Base-by-base conservation (phyloP, 2,113 vertebrate genomes). In the Pseudonaja textilis region DNA sequence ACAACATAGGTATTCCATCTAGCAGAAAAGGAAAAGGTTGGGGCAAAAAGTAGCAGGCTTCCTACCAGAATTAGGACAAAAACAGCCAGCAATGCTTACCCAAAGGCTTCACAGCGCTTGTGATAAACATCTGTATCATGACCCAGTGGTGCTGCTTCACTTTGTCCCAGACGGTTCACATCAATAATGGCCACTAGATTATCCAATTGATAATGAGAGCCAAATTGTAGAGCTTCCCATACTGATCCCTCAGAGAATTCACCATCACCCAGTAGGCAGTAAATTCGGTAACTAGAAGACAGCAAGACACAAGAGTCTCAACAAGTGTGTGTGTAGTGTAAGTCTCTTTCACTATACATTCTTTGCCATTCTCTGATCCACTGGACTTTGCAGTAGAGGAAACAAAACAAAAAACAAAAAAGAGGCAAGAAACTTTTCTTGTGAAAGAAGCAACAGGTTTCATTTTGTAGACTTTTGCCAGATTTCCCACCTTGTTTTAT, bases 211-310 rank as follows among this genome's bases (percentile, higher is more conserved):
- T 99, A 98, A 96, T 98, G 87, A 59, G 98, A 98, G 0, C 98
- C 98, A 57, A 99, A 99, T 64, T 98, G 98, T 97, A 99, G 97
- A 52, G 98, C 98, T 96, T 99, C 98, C 98, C 98, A 99, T 86
- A 99, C 98, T 0, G 98, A 97, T 26, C 98, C 98, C 94, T 98
- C 98, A 0, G 98, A 98, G 55, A 97, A 98, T 93, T 99, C 98
- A 0, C 98, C 97, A 87, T 98, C 98, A 69, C 98, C 98, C 96
- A 99, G 0, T 94, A 99, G 95, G 97, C 98, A 99, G 95, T 97
- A 99, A 0, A 99, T 98, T 11, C 98, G 98, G 93, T 99, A 99
- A 93, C 98, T 99, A 47, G 59, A 87, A n/a, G 22, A 85, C 25
- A 50, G 14, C 5, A 5, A 55, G 18, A 12, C 34, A 81, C n/a